phyloP scores from a whole-genome alignment of 1,140 invertebrate genomes.

The Dendrolimus kikuchii region DNA sequence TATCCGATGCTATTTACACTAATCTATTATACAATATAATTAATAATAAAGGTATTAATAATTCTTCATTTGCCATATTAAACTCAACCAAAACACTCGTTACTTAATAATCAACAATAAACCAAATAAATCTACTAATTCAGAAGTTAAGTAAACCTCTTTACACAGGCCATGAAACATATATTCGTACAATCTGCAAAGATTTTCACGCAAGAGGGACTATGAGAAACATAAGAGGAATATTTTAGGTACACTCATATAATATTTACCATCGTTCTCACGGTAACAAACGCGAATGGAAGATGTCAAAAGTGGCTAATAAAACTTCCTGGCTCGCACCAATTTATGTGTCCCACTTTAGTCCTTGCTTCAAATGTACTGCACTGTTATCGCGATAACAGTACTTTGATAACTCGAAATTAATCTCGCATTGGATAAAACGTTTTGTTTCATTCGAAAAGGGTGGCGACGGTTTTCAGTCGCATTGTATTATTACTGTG shows the following conservation, averaged over 20 bases:
- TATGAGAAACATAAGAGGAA: background rate
- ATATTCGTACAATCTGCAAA: no score
- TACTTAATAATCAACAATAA: no score
- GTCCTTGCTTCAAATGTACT: conserved; percentile 24
- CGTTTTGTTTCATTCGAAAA: conserved; percentile 10
- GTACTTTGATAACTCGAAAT: background rate
- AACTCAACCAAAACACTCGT: no score
- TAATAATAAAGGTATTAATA: no score
- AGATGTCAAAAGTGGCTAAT: conserved; percentile 10
- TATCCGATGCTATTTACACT: no score
- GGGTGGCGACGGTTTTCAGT: conserved; percentile 10
- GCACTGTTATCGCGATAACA: conserved; percentile 12
- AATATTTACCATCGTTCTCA: conserved; percentile 5
- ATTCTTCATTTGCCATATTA: no score
- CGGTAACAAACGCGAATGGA: conserved; percentile 3
- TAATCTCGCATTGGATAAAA: background rate
- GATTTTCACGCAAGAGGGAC: no score
- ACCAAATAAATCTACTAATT: no score
- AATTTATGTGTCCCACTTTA: conserved; percentile 46
- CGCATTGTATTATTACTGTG: no score
- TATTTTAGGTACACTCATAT: background rate
- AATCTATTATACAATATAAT: no score
- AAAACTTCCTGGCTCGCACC: conserved; percentile 22
- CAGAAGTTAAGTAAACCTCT: no score
- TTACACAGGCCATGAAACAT: no score